A percentile compares a stretch with the other conserved stretches of the same genome.
Evolutionary conservation across 2,888 invertebrate genomes (phyloP).

Genomic region (Coelogynopora nodosa): DNA sequence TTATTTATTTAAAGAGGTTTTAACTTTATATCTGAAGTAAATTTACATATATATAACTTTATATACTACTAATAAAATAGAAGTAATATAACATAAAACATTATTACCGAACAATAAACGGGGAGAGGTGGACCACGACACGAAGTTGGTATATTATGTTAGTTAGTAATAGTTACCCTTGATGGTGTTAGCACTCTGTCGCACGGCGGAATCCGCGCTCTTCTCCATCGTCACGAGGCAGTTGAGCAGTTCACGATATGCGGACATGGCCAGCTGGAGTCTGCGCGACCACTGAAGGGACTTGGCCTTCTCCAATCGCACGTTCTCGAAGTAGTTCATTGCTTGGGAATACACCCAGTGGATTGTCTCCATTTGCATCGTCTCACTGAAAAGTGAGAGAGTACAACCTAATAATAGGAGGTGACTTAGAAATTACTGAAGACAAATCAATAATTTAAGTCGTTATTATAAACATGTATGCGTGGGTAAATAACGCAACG

Average conservation of each 20-base stretch:
- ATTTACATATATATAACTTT: too few species aligned
- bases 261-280: slow-evolving; percentile 78
- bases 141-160: too few species aligned
- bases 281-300: slow-evolving; percentile 74
- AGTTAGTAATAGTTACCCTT: slow-evolving; percentile 69
- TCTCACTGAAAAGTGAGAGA: slow-evolving; percentile 72
- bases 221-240: slow-evolving; percentile 79
- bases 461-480: too few species aligned
- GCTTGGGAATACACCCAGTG: slow-evolving; percentile 89
- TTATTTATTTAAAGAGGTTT: too few species aligned
- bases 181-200: slow-evolving; percentile 77
- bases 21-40: too few species aligned
- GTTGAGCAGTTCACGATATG: slow-evolving; percentile 77
- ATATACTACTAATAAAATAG: too few species aligned
- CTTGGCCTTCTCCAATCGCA: slow-evolving; percentile 79
- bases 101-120: too few species aligned
- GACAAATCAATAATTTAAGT: too few species aligned
- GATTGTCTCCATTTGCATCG: slow-evolving; percentile 82
- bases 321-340: slow-evolving; percentile 76
- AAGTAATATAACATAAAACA: too few species aligned
- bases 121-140: too few species aligned
- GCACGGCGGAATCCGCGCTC: slow-evolving; percentile 69
- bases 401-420: slow-evolving; percentile 38
- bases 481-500: too few species aligned
- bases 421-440: too few species aligned